Evolutionary conservation across 2,888 invertebrate genomes (phyloP), one percentile per base, ranked within the genome.

Genomic region (Pandemis corylana): DNA sequence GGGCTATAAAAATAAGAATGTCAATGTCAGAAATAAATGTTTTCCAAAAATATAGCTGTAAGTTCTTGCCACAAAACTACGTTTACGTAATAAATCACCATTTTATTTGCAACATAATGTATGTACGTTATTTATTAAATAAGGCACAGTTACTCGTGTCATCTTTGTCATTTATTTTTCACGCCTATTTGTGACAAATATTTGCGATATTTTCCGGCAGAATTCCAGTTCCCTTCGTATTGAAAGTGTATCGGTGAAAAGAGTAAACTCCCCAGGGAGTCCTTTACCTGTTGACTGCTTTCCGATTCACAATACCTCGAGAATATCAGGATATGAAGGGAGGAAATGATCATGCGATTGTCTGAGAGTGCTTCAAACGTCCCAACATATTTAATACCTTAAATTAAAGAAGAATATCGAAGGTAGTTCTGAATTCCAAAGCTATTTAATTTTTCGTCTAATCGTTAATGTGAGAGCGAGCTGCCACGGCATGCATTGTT

Each of bases 221-320:
- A 42, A 62, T n/a, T 42, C 62, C 20, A 62, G 62, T 62, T 65
- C 20, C 0, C 15, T 64, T 41, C 51, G 61, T 67, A 75, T 75
- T 62, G 36, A 61, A 53, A 70, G 53, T 68, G 36, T 70, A 70
- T 75, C 36, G 7, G n/a, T 4, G 53, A 44, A 70, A 46, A 51
- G 61, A 62, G 51, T 20, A 6, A 62, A 12, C 10, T 15, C 61
- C 74, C 62, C 7, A 10, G 74, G 36, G 74, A 44, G 20, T 36
- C 28, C 36, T 61, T 66, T 61, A 75, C 70, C 66, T 70, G 70
- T 75, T 75, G 70, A 46, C 68, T 65, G 10, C 46, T 28, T 42
- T 15, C 44, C 20, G 44, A 15, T 41, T 59, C 59, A 59, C 59
- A 59, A 59, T 59, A 59, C 28, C 12, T 59, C 15, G 28, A 12